Evolutionary conservation across 2,888 invertebrate species (phyloP).

Genomic region (Euzophera pinguis): DNA sequence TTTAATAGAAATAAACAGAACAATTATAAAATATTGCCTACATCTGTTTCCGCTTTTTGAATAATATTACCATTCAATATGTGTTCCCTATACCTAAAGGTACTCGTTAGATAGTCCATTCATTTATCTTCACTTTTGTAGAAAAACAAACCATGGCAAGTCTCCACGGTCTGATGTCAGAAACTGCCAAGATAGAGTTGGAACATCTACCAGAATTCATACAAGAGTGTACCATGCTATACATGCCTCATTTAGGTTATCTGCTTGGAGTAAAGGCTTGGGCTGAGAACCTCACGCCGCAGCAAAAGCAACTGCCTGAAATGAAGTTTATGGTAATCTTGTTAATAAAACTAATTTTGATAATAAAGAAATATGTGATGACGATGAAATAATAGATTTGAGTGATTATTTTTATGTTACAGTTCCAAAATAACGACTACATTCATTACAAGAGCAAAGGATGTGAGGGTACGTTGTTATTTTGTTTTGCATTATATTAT

Average conservation of each 20-base stretch:
- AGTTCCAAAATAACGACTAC: constrained; percentile 83
- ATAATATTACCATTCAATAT: too few species aligned
- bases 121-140: constrained; percentile 43
- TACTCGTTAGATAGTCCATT: too few species aligned
- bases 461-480: constrained; percentile 72
- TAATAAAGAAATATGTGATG: too few species aligned
- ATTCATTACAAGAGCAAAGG: constrained; percentile 86
- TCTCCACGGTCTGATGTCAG: constrained; percentile 85
- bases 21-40: too few species aligned
- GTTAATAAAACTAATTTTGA: too few species aligned
- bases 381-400: constrained; percentile 14
- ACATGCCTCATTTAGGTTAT: constrained; percentile 89
- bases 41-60: too few species aligned
- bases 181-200: constrained; percentile 85
- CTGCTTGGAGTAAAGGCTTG: constrained; percentile 87
- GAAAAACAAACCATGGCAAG: constrained; percentile 85
- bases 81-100: too few species aligned
- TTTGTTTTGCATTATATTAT: not conserved
- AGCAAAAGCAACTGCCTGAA: constrained; percentile 81
- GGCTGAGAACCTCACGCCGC: constrained; percentile 73
- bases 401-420: constrained; percentile 26
- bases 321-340: constrained; percentile 84
- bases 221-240: constrained; percentile 83
- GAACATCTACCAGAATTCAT: constrained; percentile 83
- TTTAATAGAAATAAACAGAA: too few species aligned